Evolutionary conservation across 2,797 vertebrate species (phyloP), one percentile per base, ranked within the genome.

Genomic region (Smutsia temminckii): DNA sequence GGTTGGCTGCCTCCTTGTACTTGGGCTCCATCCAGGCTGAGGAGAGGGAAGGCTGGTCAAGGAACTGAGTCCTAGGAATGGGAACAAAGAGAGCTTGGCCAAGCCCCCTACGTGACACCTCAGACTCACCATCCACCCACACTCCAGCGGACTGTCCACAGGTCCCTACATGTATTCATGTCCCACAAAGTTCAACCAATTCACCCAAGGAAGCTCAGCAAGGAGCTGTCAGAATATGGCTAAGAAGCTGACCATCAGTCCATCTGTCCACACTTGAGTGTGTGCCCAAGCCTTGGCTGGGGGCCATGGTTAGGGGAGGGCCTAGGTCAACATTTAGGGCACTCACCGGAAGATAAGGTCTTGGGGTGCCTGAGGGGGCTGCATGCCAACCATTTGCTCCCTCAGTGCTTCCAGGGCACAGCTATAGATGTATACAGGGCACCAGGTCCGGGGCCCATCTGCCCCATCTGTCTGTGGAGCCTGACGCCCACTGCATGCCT

Each of bases 341-440:
- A 64, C 94, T 95, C 98, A 99, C 99, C 99, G 99, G 98, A 99
- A 99, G 96, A 99, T 99, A 94, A 99, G 97, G 93, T 99, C 99
- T 77, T 97, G 98, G 21, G 99, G 99, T 34, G 98, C 98, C 53
- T 98, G 99, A 63, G 98, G 98, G 80, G 98, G 96, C 95, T 98
- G 98, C 1, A 99, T 98, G 57, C 99, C 99, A 85, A 99, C 98
- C 87, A 99, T 98, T 79, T 99, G 99, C 93, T 99, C 99, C 88
- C 99, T 99, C 29, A 99, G 95, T 2, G 98, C 97, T 77, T 99
- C 99, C 97, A 99, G 97, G 0, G 99, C 99, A 96, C 99, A 99
- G 98, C 98, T 99, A 98, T 99, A 99, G 95, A 99, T 98, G 17
- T 99, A 99, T 93, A 99, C 98, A 13, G 99, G 99, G 98, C 99